phyloP scores from a whole-genome alignment of 2,888 invertebrate genomes.

The Campoplex nolae region DNA sequence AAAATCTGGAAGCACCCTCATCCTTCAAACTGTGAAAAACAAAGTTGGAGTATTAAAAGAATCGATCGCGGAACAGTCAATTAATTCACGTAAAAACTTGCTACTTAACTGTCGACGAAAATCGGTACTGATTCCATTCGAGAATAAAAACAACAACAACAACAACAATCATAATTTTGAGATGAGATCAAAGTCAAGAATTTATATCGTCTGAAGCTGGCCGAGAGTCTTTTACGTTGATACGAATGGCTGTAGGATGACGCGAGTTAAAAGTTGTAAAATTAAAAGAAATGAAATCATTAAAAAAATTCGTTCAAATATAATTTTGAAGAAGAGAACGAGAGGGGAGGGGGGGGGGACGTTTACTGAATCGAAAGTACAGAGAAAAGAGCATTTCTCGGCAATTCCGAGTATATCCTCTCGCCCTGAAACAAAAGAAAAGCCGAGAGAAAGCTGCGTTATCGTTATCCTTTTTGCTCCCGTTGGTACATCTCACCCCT shows the following conservation, averaged over 20 bases:
- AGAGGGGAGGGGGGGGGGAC: background rate
- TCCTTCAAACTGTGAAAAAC: background rate
- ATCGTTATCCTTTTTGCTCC: constrained; percentile 24
- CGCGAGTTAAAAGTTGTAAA: too few relatives aligned
- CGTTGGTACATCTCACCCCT: constrained; percentile 24
- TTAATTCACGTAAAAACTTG: too few relatives aligned
- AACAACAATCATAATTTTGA: background rate
- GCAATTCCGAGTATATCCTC: background rate
- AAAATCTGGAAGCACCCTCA: background rate
- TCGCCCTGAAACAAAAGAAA: constrained; percentile 27
- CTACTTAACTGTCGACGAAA: too few relatives aligned
- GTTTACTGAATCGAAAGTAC: background rate
- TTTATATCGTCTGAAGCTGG: background rate
- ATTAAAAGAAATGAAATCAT: too few relatives aligned
- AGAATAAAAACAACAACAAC: too few relatives aligned
- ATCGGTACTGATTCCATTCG: too few relatives aligned
- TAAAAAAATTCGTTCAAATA: background rate
- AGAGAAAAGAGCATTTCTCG: background rate
- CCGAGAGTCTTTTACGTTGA: background rate
- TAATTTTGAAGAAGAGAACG: background rate
- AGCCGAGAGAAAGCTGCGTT: constrained; percentile 13
- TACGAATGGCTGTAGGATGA: too few relatives aligned
- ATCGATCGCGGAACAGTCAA: background rate
- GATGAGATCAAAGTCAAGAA: background rate
- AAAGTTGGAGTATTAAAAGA: background rate